A percentile compares a stretch with the other conserved stretches of the same genome.
Evolutionary conservation across 2,888 invertebrate genomes (phyloP).

Genomic region (Lissocephala sabroskyi): DNA sequence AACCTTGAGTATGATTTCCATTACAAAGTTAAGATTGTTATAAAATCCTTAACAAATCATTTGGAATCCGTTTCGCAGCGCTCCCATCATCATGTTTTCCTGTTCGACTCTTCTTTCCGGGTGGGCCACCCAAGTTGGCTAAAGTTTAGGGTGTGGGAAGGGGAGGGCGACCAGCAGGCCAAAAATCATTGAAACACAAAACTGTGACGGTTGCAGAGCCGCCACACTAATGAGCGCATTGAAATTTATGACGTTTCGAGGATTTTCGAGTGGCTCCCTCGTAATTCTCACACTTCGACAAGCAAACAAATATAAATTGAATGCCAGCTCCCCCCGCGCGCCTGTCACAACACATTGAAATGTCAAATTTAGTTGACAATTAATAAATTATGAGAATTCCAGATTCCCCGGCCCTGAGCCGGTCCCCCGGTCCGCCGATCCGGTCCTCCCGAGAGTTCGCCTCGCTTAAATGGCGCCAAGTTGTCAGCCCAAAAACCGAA

Average conservation of each 20-base stretch:
- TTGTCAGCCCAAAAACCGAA: background rate
- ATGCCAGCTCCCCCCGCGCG: conserved; percentile 22
- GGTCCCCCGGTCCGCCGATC: background rate
- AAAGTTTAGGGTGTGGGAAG: background rate
- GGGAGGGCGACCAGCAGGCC: background rate
- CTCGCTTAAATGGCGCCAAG: conserved; percentile 68
- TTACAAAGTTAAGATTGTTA: too few relatives aligned
- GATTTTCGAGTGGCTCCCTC: conserved; percentile 1
- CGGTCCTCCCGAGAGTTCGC: conserved; percentile 14
- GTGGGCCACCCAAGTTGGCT: conserved; percentile 30
- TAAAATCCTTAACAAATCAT: too few relatives aligned
- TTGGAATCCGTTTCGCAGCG: conserved; percentile 20
- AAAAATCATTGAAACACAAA: background rate
- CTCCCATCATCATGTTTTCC: too few relatives aligned
- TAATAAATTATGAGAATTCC: conserved; percentile 72
- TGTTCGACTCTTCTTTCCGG: too few relatives aligned
- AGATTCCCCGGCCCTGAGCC: conserved; percentile 13
- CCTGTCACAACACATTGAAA: conserved; percentile 64
- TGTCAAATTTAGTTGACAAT: conserved; percentile 71
- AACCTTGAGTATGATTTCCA: too few relatives aligned
- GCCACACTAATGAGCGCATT: conserved; percentile 68
- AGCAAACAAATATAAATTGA: conserved; percentile 59
- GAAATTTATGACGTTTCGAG: conserved; percentile 67
- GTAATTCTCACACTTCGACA: conserved; percentile 70
- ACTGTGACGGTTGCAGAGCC: too few relatives aligned